Base-by-base conservation (phyloP, 2,113 vertebrate species). In the Dicaeum eximium region DNA sequence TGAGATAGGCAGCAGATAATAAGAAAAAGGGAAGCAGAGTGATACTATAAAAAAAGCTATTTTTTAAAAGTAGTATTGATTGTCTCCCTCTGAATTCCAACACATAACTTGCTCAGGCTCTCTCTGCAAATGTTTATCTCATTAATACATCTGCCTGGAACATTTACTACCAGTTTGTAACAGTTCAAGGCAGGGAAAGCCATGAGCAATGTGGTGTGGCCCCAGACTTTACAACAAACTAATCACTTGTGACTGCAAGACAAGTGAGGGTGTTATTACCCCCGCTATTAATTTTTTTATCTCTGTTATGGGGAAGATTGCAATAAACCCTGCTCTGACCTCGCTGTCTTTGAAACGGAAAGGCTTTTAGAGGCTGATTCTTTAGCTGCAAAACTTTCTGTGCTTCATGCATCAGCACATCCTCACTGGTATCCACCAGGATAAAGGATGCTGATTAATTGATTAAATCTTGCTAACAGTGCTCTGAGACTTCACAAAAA, bases 361-460 rank as follows among this genome's bases (percentile, higher is more conserved):
- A 22, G 21, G 62, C 10, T 58, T 94, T 85, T 33, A 31, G 53
- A 15, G 61, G 24, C 35, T 35, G 21, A n/a, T 57, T 38, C 53
- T 53, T 44, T 48, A 62, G 80, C 53, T 72, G 47, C 21, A 69
- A 20, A 77, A 35, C 27, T 28, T 38, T 16, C 2, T 11, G 50
- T 11, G 25, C 70, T 48, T 38, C n/a, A 1, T 31, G 47, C 42
- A 10, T 9, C 15, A 23, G 22, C 38, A 30, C 23, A 22, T 4
- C 18, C 37, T 62, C 27, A 2, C 6, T 38, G 16, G 8, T 3
- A 9, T 2, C 24, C 27, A 7, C 60, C 0, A 5, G 17, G 13
- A 24, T 15, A 12, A 61, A 61, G 31, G 51, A 19, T 5, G 9
- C 8, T 15, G 75, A 80, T 57, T 37, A 66, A 50, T 35, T 48